Conservation (phyloP, 2,888 invertebrate species). For the Latrodectus hesperus region DNA sequence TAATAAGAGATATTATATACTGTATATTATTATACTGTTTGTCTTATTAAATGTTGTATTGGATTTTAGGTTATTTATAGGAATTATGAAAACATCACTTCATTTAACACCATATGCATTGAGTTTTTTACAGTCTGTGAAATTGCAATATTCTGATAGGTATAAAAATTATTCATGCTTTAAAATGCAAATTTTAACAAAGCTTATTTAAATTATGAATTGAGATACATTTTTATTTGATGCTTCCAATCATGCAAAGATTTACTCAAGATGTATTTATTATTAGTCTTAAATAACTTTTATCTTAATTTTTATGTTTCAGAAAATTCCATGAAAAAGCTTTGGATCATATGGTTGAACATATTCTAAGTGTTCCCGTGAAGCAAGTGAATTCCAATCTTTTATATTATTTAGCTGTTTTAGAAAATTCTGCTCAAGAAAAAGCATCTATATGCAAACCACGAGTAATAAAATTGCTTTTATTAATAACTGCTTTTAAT, state of each 20-base stretch:
- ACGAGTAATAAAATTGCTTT: constrained; percentile 18
- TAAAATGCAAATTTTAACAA: background rate
- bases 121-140: constrained; percentile 40
- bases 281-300: background rate
- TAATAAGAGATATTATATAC: background rate
- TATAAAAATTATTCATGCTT: background rate
- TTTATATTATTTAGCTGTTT: constrained; percentile 43
- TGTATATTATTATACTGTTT: background rate
- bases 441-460: constrained; percentile 43
- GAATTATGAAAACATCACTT: constrained; percentile 55
- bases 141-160: constrained; percentile 38
- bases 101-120: constrained; percentile 49
- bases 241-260: too few species aligned
- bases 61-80: constrained; percentile 29
- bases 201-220: background rate
- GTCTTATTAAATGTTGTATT: background rate
- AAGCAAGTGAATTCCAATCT: constrained; percentile 46
- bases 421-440: constrained; percentile 51
- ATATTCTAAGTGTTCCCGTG: constrained; percentile 49
- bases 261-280: too few species aligned
- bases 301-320: background rate
- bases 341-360: constrained; percentile 47
- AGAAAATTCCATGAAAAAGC: constrained; percentile 43
- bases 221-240: background rate
- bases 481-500: background rate